phyloP scores from a whole-genome alignment of 2,797 vertebrate species.

The Gila robusta region DNA sequence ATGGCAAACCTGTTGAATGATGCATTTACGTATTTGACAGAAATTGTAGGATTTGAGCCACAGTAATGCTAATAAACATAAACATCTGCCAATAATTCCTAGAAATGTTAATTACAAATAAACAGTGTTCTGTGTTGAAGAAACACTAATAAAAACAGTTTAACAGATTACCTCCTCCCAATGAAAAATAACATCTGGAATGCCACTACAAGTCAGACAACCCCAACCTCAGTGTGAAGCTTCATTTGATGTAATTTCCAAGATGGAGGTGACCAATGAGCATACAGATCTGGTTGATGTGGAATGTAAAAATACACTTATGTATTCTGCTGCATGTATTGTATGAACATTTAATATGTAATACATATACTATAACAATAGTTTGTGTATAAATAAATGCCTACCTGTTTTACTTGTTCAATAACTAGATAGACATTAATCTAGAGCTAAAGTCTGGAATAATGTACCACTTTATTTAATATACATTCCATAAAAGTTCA shows the following conservation, averaged over 20 bases:
- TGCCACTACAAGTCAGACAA: not conserved
- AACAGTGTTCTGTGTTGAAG: not conserved
- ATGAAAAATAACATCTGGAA: not conserved
- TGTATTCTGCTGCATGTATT: not conserved
- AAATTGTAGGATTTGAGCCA: not conserved
- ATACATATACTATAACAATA: not conserved
- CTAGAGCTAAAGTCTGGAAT: not conserved
- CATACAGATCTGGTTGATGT: not conserved
- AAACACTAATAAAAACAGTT: too few species aligned
- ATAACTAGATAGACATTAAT: not conserved
- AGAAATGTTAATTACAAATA: not conserved
- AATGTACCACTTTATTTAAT: not conserved
- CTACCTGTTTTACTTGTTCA: not conserved
- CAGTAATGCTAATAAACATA: not conserved
- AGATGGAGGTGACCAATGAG: not conserved
- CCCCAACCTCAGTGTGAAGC: not conserved
- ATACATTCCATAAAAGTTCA: not conserved
- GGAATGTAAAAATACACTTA: not conserved
- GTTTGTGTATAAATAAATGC: not conserved
- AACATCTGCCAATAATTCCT: not conserved
- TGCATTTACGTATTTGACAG: not conserved
- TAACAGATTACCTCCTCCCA: not conserved
- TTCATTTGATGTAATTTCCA: not conserved
- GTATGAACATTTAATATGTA: not conserved
- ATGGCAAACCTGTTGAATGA: not conserved